Evolutionary conservation across 2,888 invertebrate genomes (phyloP), one percentile per base, ranked within the genome.

Genomic region (Nomada goodeniana): DNA sequence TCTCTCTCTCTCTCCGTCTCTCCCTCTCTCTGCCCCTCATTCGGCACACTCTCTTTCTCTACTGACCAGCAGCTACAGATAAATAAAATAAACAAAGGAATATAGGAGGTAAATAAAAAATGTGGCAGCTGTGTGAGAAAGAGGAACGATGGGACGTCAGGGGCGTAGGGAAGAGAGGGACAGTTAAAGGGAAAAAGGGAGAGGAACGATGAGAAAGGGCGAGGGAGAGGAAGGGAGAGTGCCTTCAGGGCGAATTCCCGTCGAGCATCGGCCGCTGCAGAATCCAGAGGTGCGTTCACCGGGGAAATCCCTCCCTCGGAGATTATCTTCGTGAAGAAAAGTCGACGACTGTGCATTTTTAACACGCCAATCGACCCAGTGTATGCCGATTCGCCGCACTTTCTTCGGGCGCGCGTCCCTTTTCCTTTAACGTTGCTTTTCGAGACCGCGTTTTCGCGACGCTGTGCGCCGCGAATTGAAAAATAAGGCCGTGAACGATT

Each of bases 211-310:
- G 68, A 50, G 63, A 76, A 72, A 74, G 20, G 57, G 23, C 13
- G 29, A 77, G 61, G 69, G 67, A 75, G 71, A 71, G 69, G 67
- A 75, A 63, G 63, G 72, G 79, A 61, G 61, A 53, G 87, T 86
- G 88, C 86, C 89, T 89, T 84, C 84, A 80, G 86, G 89, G 90
- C 89, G 85, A 90, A 91, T 90, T 91, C 90, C 88, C 88, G 83
- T 81, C 87, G 86, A 89, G 84, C 88, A 82, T 82, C 83, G 84
- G 80, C 73, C 77, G 79, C 82, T 73, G 83, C 80, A 83, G 84
- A 85, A 85, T 85, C 80, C 75, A 76, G 68, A 79, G 80, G 76
- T 79, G 76, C 82, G 80, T 84, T 82, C 82, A 85, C 76, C 81
- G 80, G 72, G 80, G 77, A 82, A 86, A 86, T 78, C 61, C 76